phyloP scores from a whole-genome alignment of 2,888 invertebrate genomes.

The Mimachlamys varia region DNA sequence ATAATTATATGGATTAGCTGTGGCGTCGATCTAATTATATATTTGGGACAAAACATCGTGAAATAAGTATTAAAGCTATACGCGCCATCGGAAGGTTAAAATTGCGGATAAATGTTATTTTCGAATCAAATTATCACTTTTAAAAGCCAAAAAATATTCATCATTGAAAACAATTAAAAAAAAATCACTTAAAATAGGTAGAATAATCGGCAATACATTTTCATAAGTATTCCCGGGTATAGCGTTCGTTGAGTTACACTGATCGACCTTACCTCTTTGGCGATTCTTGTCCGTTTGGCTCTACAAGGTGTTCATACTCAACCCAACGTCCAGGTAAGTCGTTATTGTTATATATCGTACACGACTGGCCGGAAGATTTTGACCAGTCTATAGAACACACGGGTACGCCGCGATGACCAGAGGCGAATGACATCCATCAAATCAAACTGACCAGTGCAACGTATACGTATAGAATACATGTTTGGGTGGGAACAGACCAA shows the following conservation, averaged over 20 bases:
- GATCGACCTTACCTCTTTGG: not conserved
- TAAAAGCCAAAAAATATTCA: too few relatives aligned
- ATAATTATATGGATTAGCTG: too few relatives aligned
- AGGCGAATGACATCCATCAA: conserved; percentile 4
- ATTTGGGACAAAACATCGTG: too few relatives aligned
- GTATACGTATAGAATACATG: not conserved
- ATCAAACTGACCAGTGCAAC: not conserved
- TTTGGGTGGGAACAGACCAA: not conserved
- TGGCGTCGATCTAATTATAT: too few relatives aligned
- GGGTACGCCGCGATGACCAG: not conserved
- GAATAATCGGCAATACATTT: too few relatives aligned
- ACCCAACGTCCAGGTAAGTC: not conserved
- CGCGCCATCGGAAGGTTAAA: too few relatives aligned
- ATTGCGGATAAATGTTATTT: too few relatives aligned
- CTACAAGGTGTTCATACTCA: not conserved
- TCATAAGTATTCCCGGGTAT: too few relatives aligned
- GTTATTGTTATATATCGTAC: not conserved
- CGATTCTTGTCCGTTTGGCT: not conserved
- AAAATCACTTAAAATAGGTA: too few relatives aligned
- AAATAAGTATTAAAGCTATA: too few relatives aligned
- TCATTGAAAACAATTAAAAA: too few relatives aligned
- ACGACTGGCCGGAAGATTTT: not conserved
- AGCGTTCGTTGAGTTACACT: not conserved
- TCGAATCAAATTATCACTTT: too few relatives aligned
- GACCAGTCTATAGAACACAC: not conserved